phyloP scores from a whole-genome alignment of 2,113 vertebrate genomes.

The Martes martes region DNA sequence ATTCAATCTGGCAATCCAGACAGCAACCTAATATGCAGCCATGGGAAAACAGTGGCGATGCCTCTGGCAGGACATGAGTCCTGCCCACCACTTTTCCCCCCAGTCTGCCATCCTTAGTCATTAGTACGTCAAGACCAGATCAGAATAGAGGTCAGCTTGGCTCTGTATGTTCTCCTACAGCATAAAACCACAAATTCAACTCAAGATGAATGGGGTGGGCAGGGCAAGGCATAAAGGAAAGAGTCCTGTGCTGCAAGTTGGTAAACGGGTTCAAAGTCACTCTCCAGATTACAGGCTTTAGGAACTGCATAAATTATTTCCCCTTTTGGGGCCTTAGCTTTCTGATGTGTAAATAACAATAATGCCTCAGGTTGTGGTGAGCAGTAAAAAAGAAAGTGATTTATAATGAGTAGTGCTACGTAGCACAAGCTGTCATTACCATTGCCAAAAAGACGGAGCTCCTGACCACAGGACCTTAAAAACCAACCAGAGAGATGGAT shows the following conservation, averaged over 20 bases:
- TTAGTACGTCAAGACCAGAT: neutral
- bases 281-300: neutral
- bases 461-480: neutral
- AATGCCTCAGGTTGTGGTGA: neutral
- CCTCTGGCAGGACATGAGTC: neutral
- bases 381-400: neutral
- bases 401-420: neutral
- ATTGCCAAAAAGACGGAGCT: neutral
- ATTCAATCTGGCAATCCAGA: neutral
- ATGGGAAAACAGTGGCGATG: neutral
- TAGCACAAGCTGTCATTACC: neutral
- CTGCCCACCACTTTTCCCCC: neutral
- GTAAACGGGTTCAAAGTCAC: neutral
- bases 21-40: neutral
- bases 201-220: neutral
- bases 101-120: neutral
- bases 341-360: neutral
- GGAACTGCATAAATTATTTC: neutral
- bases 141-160: neutral
- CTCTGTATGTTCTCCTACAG: neutral
- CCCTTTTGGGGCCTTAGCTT: neutral
- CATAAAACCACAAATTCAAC: neutral
- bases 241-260: accelerated
- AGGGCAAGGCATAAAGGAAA: neutral
- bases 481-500: neutral